Evolutionary conservation across 2,797 vertebrate species (phyloP).

Genomic region (Chelon labrosus): DNA sequence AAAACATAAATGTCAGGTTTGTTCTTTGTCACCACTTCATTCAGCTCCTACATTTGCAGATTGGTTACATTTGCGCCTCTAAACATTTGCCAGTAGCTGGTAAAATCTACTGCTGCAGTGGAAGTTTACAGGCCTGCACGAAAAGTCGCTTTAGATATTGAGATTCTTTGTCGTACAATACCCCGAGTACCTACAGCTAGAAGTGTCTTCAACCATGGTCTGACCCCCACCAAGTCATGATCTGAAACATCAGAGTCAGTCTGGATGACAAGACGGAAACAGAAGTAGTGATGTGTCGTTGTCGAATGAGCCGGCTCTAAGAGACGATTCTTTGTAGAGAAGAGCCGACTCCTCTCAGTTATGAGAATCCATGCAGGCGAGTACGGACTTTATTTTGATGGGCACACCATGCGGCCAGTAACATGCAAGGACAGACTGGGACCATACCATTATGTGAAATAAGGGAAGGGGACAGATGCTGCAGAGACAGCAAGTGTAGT

Average conservation of each 20-base stretch:
- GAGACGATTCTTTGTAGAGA: too few relatives aligned
- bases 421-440: too few relatives aligned
- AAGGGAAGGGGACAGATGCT: too few relatives aligned
- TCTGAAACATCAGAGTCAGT: neutral
- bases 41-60: conserved; percentile 9
- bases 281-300: too few relatives aligned
- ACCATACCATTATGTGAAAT: too few relatives aligned
- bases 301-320: too few relatives aligned
- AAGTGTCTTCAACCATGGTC: neutral
- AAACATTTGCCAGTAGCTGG: neutral
- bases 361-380: too few relatives aligned
- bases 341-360: too few relatives aligned
- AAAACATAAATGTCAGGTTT: conserved; percentile 10
- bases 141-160: neutral
- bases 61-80: neutral
- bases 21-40: neutral
- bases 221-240: neutral
- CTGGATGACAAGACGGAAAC: neutral
- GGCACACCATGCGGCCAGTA: too few relatives aligned
- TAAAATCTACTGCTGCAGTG: neutral
- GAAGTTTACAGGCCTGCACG: neutral
- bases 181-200: neutral
- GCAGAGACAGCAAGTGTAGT: too few relatives aligned
- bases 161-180: neutral
- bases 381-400: too few relatives aligned